phyloP scores from a whole-genome alignment of 2,113 vertebrate genomes.

The Scortum barcoo region DNA sequence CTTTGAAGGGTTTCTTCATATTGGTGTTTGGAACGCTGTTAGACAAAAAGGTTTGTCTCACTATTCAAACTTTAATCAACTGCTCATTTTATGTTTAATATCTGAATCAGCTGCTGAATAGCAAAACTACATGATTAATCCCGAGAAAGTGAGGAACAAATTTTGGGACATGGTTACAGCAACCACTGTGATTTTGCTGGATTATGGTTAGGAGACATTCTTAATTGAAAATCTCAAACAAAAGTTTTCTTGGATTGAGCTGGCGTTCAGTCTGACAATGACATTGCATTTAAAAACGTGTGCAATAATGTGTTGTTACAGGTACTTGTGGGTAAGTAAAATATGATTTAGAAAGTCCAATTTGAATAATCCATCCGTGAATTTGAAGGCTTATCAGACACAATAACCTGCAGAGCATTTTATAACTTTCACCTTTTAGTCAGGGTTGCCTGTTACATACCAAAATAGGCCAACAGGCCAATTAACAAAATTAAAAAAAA shows the following conservation, averaged over 20 bases:
- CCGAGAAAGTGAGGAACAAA: too few species aligned
- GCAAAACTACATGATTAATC: background rate
- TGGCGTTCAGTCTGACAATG: background rate
- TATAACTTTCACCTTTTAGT: background rate
- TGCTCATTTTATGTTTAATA: background rate
- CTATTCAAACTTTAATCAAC: background rate
- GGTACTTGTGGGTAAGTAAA: background rate
- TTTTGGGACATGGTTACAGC: background rate
- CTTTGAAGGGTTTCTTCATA: slow-evolving; percentile 86
- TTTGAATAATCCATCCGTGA: background rate
- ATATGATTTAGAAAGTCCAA: background rate
- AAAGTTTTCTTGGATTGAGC: background rate
- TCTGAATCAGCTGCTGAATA: background rate
- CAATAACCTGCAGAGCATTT: background rate
- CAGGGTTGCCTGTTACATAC: background rate
- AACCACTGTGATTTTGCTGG: background rate
- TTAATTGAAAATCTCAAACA: background rate
- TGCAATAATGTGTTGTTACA: background rate
- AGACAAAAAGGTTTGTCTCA: slow-evolving; percentile 83
- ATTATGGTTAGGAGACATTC: background rate
- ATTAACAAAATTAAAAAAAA: background rate
- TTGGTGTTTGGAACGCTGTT: slow-evolving; percentile 86
- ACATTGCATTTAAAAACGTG: background rate
- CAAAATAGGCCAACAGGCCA: too few species aligned
- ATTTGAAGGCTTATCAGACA: too few species aligned